These are phyloP conservation scores for Eretmocerus hayati DNA, from an alignment of 2,888 invertebrate genomes.

Conservation along the genomic window DNA sequence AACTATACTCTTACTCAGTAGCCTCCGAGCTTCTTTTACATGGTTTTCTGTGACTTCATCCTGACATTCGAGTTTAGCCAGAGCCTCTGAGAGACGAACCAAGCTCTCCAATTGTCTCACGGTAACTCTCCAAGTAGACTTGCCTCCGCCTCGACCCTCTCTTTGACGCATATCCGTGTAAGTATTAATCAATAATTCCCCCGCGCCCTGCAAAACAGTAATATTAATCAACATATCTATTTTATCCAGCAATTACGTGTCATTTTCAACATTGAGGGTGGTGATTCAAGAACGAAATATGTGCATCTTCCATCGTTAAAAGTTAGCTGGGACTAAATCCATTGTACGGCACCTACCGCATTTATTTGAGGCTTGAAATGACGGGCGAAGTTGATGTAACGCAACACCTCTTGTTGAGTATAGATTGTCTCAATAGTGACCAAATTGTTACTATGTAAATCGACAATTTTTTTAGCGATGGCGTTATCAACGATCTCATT, in stretches of 20 bases:
- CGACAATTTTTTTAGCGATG: conserved; percentile 91
- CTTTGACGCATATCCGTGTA: conserved; percentile 81
- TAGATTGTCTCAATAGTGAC: conserved; percentile 76
- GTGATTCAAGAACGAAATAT: too few species aligned
- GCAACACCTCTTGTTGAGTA: conserved; percentile 78
- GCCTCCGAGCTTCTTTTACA: conserved; percentile 82
- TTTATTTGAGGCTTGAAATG: conserved; percentile 88
- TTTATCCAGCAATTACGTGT: too few species aligned
- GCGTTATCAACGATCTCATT: conserved; percentile 94
- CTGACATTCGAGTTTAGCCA: conserved; percentile 93
- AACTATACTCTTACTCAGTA: conserved; percentile 94
- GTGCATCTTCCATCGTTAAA: too few species aligned
- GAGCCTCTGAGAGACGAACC: conserved; percentile 91
- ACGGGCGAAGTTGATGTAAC: conserved; percentile 94
- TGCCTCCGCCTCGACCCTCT: conserved; percentile 64
- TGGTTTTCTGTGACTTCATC: conserved; percentile 82
- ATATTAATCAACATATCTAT: too few species aligned
- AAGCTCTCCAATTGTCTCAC: conserved; percentile 93
- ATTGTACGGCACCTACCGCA: conserved; percentile 52
- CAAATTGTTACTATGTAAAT: conserved; percentile 82
- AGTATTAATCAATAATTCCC: conserved; percentile 75
- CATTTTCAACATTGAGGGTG: too few species aligned
- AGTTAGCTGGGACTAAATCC: too few species aligned
- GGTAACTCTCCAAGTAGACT: conserved; percentile 90
- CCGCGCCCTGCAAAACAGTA: conserved; percentile 61